Evolutionary conservation across 2,113 vertebrate species (phyloP).

Genomic region (Geothlypis trichas): DNA sequence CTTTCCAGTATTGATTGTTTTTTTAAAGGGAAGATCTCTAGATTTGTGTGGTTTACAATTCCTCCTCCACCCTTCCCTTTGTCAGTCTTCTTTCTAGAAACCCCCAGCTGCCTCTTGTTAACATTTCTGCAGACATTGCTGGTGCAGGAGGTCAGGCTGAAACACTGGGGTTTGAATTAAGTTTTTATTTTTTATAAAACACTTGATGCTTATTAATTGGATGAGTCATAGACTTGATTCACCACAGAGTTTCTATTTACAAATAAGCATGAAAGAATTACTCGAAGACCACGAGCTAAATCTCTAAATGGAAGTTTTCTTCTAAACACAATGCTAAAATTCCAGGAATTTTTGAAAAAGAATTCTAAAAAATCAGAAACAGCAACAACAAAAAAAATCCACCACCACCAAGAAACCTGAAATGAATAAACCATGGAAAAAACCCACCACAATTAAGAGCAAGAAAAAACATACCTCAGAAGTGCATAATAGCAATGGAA

Average conservation of each 20-base stretch:
- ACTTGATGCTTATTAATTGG: neutral
- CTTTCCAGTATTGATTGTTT: neutral
- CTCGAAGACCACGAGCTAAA: neutral
- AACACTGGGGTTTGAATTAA: neutral
- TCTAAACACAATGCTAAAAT: neutral
- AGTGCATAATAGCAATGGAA: neutral
- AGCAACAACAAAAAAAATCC: neutral
- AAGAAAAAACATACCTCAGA: neutral
- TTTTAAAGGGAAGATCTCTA: neutral
- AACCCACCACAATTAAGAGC: accelerated
- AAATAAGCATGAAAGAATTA: neutral
- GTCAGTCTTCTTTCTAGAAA: neutral
- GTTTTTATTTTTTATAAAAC: neutral
- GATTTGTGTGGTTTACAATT: neutral
- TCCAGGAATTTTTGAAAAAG: neutral
- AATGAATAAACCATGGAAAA: neutral
- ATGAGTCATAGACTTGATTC: neutral
- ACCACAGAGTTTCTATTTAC: neutral
- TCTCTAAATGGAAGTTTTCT: neutral
- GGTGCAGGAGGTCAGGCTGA: neutral
- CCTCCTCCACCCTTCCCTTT: neutral
- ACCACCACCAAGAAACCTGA: neutral
- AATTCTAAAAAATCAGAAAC: neutral
- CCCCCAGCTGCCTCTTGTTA: neutral
- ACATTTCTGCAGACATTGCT: neutral